Base-by-base conservation (phyloP, 2,113 vertebrate species). In the Cranoglanis bouderius region DNA sequence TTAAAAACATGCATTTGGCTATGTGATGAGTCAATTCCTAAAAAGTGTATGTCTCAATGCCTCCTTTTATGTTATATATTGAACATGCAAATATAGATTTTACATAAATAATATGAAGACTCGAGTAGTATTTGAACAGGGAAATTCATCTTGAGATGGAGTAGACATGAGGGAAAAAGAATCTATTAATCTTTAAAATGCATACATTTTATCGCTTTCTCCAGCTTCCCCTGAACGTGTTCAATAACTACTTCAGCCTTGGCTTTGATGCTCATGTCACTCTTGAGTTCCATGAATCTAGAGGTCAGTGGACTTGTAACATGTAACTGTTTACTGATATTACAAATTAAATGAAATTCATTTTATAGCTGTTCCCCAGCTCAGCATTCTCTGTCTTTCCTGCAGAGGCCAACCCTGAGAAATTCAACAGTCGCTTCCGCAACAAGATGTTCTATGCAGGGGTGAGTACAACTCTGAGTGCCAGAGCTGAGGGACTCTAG, bases 201-300 rank as follows among this genome's bases (percentile, higher is more conserved):
- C 72, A 78, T 40, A 14, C 21, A 16, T 81, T 43, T 87, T 3
- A 32, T 0, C 72, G 5, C 88, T 26, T 87, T 10, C 49, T 24
- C 84, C 51, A 99, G 98, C 96, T 99, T 87, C 98, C 98, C 85
- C 95, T 99, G 87, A 97, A 99, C 55, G 98, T 99, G 83, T 99
- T 99, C 95, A 99, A 99, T 96, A 99, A 99, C 95, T 99, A 99
- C 94, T 99, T 99, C 96, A 99, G 98, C 93, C 97, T 99, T 86
- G 98, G 98, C 89, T 99, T 99, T 90, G 98, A 99, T 0, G 98
- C 98, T 6, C 97, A 98, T 0, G 98, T 99, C 94, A 99, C 98
- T 0, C 95, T 99, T 95, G 98, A 99, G 94, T 99, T 99, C 92
- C 98, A 99, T 0, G 98, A 99, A 93, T 99, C 98, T 97, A 99